Percentiles rank a stretch among this genome's conserved stretches.
These are phyloP conservation scores for Conger conger DNA, from an alignment of 2,113 vertebrate genomes.

Conservation along the genomic window DNA sequence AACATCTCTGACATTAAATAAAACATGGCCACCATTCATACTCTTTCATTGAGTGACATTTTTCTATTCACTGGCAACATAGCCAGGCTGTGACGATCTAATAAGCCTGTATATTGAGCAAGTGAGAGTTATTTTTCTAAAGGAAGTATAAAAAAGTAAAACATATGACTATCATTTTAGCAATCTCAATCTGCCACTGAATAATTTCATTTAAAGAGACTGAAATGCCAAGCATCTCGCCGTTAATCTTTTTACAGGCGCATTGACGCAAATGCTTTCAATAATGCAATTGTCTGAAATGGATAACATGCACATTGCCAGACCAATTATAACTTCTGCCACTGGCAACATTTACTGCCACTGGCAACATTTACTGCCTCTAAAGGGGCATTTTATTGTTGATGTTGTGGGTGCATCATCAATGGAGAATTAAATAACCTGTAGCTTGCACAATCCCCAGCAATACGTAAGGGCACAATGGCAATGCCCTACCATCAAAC, in stretches of 20 bases:
- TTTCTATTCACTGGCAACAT: background rate
- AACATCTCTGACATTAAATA: background rate
- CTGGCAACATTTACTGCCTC: background rate
- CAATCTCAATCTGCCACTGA: constrained; percentile 26
- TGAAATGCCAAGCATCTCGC: constrained; percentile 29
- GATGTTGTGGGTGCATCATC: background rate
- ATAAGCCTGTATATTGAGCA: background rate
- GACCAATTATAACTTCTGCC: background rate
- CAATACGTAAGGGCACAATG: background rate
- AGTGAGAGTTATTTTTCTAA: background rate
- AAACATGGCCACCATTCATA: background rate
- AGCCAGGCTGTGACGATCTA: background rate
- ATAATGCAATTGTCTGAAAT: constrained; percentile 24
- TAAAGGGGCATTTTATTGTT: background rate
- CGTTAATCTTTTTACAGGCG: constrained; percentile 21
- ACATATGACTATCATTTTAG: constrained; percentile 22
- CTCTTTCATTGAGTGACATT: background rate
- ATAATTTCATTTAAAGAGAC: constrained; percentile 38
- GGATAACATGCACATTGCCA: background rate
- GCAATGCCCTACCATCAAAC: background rate
- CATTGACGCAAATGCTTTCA: constrained; percentile 31
- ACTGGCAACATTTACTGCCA: constrained; percentile 3
- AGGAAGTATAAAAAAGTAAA: background rate
- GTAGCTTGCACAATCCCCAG: background rate
- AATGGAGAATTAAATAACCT: background rate